Evolutionary conservation across 1,140 invertebrate species (phyloP).

Genomic region (Rhagoletis zephyria): DNA sequence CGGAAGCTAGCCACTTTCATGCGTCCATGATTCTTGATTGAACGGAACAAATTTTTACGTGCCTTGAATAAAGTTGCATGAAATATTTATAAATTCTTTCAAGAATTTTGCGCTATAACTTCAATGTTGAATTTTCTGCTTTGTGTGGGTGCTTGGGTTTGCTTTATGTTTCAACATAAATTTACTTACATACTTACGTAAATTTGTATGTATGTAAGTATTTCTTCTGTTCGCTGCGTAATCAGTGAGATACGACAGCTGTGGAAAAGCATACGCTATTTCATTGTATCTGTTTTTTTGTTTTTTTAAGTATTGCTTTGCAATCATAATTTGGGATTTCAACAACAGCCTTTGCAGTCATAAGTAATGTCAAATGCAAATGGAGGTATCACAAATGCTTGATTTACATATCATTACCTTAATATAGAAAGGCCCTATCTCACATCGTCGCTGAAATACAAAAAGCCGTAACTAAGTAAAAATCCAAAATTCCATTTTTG

Average conservation of each 20-base stretch:
- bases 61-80: slow-evolving; percentile 18
- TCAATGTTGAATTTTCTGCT: background rate
- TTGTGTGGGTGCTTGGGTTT: background rate
- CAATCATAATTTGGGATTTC: background rate
- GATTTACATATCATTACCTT: no score
- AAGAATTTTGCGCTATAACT: background rate
- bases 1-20: background rate
- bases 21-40: background rate
- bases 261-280: background rate
- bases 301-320: background rate
- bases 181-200: background rate
- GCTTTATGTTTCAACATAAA: background rate
- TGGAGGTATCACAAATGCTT: no score
- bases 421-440: no score
- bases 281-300: background rate
- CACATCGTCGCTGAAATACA: no score
- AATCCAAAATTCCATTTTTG: no score
- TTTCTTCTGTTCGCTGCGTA: no score
- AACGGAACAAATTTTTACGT: slow-evolving; percentile 12
- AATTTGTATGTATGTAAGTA: background rate
- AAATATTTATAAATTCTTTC: slow-evolving; percentile 23
- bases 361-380: no score
- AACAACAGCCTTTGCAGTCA: no score
- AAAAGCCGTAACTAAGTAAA: no score
- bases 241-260: background rate